Base-by-base conservation (phyloP, 53 echinoderm and acorn worm species). In the Arbacia lixula region DNA sequence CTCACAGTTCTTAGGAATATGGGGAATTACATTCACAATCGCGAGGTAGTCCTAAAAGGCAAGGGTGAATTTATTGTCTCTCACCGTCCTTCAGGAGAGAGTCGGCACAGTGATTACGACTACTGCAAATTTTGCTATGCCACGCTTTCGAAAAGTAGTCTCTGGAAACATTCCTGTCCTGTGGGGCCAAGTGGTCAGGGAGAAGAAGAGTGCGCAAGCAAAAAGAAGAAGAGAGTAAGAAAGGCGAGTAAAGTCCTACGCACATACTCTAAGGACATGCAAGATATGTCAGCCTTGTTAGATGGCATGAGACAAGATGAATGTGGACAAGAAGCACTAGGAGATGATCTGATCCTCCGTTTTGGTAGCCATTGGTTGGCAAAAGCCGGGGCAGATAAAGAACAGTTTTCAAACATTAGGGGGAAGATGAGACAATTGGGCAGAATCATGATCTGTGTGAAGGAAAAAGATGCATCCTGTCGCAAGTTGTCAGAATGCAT, bases 321-420 rank as follows among this genome's bases (percentile, higher is more conserved):
- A n/a, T 57, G 5, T 57, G 58, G 58, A 57, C 9, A 57, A 57
- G 19, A 57, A 57, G 58, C 58, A 57, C 58, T 12, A 57, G 22
- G 19, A 57, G 58, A 57, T 57, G 58, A 57, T 22, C 21, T 57
- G 58, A 57, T 57, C n/a, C 58, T 57, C 58, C 58, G 58, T 5
- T 57, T 57, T 57, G 58, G 58, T 14, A 20, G 22, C 21, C 58
- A 57, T 57, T 20, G 12, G 21, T 57, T 57, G 58, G 21, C 12
- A 5, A 57, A 57, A 57, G 58, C 58, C 12, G 22, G 58, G 5
- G 58, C 58, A 20, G 58, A 57, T 57, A 57, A 20, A 20, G 58
- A 57, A 21, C 58, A 57, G n/a, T 57, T 57, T 21, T 12, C 58
- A 14, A 57, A 57, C 58, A 57, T 57, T 21, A 57, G 58, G 58